Percentiles rank a stretch among this genome's conserved stretches.
These are phyloP conservation scores for Zaprionus tsacasi DNA, from an alignment of 1,140 invertebrate species.

Conservation along the genomic window DNA sequence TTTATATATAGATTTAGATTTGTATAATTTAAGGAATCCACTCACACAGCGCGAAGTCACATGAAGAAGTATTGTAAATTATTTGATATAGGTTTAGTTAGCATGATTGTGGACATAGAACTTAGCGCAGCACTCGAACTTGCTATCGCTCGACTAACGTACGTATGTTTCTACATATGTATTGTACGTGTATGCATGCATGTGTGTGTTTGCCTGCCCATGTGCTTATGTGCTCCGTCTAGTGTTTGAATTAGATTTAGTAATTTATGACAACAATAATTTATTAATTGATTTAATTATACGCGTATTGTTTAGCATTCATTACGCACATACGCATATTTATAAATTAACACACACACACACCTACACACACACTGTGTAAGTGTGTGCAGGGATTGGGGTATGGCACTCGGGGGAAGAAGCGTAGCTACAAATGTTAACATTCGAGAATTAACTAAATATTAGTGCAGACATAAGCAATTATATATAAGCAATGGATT, in stretches of 20 bases:
- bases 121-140: conserved; percentile 58
- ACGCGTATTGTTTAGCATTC: conserved; percentile 42
- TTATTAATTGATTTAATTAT: conserved; percentile 73
- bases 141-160: conserved; percentile 30
- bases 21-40: conserved; percentile 60
- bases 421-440: conserved; percentile 48
- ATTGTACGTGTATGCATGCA: background rate
- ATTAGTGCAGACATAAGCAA: conserved; percentile 22
- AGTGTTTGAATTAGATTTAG: conserved; percentile 74
- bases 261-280: conserved; percentile 80
- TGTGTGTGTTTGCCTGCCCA: conserved; percentile 1
- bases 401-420: conserved; percentile 17
- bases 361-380: too few species aligned
- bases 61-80: conserved; percentile 82
- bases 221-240: conserved; percentile 40
- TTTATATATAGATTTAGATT: conserved; percentile 29
- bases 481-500: conserved; percentile 53
- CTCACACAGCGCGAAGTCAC: conserved; percentile 61
- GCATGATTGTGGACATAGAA: conserved; percentile 49
- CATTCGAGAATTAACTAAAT: conserved; percentile 49
- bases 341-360: background rate
- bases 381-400: background rate
- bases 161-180: background rate
- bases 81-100: conserved; percentile 70
- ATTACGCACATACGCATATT: conserved; percentile 32